Base-by-base conservation (phyloP, 2,113 vertebrate genomes). In the Perca flavescens region DNA sequence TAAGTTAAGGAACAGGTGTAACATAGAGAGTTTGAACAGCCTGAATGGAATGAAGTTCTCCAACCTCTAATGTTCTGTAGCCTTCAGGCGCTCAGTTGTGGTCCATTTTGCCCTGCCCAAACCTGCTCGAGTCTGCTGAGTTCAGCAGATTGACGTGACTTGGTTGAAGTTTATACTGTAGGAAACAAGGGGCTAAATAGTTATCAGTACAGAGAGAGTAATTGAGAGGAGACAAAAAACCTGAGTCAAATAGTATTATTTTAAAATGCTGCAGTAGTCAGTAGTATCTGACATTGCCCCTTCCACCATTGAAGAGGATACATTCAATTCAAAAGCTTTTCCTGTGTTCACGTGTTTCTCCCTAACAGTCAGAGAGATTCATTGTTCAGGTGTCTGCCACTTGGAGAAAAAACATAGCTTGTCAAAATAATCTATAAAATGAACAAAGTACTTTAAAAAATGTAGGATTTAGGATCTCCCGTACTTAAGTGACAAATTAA, bases 131-230 rank as follows among this genome's bases (percentile, higher is more conserved):
- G 79, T 85, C 83, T 86, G 83, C 87, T 89, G 89, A 80, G 89
- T 81, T 87, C 77, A 84, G 87, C 91, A 84, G 82, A 88, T 90
- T 85, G 79, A 70, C 81, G 90, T 82, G 85, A 92, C 93, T 85
- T 87, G 90, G 88, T 83, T 87, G 67, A 86, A 74, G 83, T 90
- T 91, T 85, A 71, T 52, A 75, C 70, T 56, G 62, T 65, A 82
- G 70, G 81, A 89, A 84, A 57, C 67, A 78, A 43, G 40, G 69
- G 70, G 76, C 64, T 73, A n/a, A 63, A 57, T 65, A 82, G 74
- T 88, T 83, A 90, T 91, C 79, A 65, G 74, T 67, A 40, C 67
- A 75, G 74, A 76, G 74, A 67, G 62, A 66, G 58, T 75, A 73
- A 71, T 36, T 52, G 65, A 89, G 47, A 74, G 28, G 52, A 79